These are phyloP conservation scores for Leptosomus discolor DNA, from an alignment of 2,113 vertebrate genomes.

Conservation along the genomic window DNA sequence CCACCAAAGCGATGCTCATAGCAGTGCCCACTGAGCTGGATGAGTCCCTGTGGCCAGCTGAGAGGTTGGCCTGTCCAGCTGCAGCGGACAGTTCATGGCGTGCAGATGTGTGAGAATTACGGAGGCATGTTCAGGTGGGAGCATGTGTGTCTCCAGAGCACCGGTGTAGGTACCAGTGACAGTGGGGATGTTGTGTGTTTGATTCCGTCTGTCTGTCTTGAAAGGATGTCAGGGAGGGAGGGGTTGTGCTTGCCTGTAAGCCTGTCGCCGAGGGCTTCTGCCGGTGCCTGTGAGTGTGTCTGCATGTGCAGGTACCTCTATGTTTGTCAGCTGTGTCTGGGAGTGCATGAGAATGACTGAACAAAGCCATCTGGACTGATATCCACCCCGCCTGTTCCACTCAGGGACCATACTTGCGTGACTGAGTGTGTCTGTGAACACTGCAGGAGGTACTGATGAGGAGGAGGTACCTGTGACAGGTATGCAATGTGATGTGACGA, in stretches of 20 bases:
- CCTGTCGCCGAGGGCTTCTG: not conserved
- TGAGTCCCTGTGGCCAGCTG: not conserved
- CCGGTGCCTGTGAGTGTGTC: not conserved
- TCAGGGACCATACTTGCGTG: not conserved
- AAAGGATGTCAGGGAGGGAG: not conserved
- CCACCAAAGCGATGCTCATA: not conserved
- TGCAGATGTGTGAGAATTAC: not conserved
- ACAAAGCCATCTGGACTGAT: not conserved
- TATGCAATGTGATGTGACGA: rapidly evolving
- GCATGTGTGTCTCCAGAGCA: not conserved
- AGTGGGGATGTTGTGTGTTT: not conserved
- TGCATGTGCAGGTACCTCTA: not conserved
- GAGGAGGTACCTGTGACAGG: not conserved
- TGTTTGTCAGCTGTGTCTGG: not conserved
- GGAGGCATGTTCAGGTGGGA: not conserved
- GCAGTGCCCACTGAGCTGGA: not conserved
- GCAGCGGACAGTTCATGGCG: rapidly evolving
- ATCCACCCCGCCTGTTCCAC: not conserved
- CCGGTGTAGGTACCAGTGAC: rapidly evolving
- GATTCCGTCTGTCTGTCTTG: not conserved
- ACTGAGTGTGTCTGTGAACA: not conserved
- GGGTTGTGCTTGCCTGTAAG: not conserved
- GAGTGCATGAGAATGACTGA: not conserved
- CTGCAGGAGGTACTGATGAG: not conserved
- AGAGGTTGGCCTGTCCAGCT: not conserved